These are phyloP conservation scores for Enteromius unitaeniatus DNA, from an alignment of 2,797 vertebrate species.

Conservation along the genomic window DNA sequence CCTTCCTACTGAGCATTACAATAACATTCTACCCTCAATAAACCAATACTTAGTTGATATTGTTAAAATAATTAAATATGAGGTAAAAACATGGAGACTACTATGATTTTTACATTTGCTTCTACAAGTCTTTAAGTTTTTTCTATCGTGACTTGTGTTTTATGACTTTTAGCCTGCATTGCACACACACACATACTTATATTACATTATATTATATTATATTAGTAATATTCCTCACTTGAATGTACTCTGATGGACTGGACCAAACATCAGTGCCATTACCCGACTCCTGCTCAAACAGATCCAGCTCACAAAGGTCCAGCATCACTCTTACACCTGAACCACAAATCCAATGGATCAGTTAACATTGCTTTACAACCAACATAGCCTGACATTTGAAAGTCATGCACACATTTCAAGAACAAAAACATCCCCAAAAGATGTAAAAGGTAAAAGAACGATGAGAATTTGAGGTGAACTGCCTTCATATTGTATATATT, in stretches of 20 bases:
- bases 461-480: not conserved
- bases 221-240: constrained; percentile 54
- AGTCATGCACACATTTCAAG: not conserved
- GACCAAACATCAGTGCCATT: constrained; percentile 27
- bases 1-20: too few relatives aligned
- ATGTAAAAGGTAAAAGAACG: not conserved
- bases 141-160: not conserved
- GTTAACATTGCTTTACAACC: not conserved
- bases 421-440: not conserved
- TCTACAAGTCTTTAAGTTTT: not conserved
- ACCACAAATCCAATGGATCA: constrained; percentile 9
- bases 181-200: not conserved
- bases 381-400: not conserved
- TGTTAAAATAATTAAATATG: not conserved
- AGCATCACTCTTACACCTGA: constrained; percentile 77
- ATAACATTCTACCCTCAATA: not conserved
- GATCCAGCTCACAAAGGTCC: constrained; percentile 73
- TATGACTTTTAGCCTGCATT: not conserved
- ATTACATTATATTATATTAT: too few relatives aligned
- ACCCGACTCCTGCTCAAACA: constrained; percentile 43
- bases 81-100: not conserved
- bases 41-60: not conserved
- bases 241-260: constrained; percentile 49
- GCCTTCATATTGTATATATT: not conserved
- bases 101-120: not conserved